phyloP scores from a whole-genome alignment of 1,140 invertebrate genomes.

The silkworm (Bombyx mori) region DNA sequence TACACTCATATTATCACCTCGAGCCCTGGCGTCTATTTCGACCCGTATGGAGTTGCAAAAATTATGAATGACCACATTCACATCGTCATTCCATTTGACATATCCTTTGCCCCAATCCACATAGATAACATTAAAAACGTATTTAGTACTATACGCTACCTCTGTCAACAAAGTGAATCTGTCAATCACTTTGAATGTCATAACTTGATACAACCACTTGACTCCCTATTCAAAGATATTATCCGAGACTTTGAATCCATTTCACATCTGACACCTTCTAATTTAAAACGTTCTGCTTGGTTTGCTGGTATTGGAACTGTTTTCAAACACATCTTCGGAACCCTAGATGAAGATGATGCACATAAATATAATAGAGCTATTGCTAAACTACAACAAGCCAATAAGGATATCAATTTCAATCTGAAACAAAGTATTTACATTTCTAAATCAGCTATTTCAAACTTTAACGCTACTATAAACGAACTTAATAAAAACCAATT shows the following conservation, averaged over 20 bases:
- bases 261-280: constrained; percentile 2
- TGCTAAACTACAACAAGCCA: not conserved
- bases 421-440: not conserved
- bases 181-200: not conserved
- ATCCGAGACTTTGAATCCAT: constrained; percentile 12
- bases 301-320: constrained; percentile 11
- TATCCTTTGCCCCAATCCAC: not conserved
- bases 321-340: constrained; percentile 18
- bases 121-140: not conserved
- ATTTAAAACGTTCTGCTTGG: constrained; percentile 15
- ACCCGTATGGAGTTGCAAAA: not conserved
- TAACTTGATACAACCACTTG: constrained; percentile 1
- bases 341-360: constrained; percentile 17
- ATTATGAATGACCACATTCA: constrained; percentile 1
- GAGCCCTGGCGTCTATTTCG: constrained; percentile 2
- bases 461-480: constrained; percentile 9
- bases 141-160: not conserved
- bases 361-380: constrained; percentile 18
- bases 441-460: not conserved
- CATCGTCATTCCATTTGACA: constrained; percentile 1
- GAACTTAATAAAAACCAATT: constrained; percentile 13
- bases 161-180: not conserved
- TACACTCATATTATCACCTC: not conserved
- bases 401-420: not conserved
- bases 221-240: constrained; percentile 8